These are phyloP conservation scores for Gopherus evgoodei DNA, from an alignment of 2,113 vertebrate species.

Conservation along the genomic window DNA sequence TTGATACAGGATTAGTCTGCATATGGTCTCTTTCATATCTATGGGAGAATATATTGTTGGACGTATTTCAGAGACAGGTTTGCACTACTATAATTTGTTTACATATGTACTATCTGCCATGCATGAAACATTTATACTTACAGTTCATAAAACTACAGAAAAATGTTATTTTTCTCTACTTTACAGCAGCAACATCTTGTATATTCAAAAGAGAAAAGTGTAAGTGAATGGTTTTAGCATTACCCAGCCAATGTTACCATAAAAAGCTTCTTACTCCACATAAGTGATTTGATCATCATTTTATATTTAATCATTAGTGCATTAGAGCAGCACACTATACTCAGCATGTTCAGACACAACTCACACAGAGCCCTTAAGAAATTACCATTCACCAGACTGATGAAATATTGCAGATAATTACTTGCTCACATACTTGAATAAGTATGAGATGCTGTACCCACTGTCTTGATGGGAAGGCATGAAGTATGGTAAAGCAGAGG, in stretches of 20 bases:
- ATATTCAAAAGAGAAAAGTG: neutral
- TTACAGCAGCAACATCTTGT: neutral
- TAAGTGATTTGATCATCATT: neutral
- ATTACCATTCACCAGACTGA: neutral
- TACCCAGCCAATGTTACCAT: neutral
- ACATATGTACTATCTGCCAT: constrained; percentile 35
- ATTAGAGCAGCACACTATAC: constrained; percentile 2
- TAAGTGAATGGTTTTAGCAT: neutral
- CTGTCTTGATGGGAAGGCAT: neutral
- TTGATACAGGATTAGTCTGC: constrained; percentile 52
- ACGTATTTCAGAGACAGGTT: neutral
- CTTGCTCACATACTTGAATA: too few species aligned
- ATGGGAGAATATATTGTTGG: neutral
- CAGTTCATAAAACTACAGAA: constrained; percentile 8
- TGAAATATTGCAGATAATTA: neutral
- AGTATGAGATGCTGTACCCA: neutral
- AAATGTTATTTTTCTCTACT: neutral
- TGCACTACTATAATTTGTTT: constrained; percentile 39
- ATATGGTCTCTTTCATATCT: constrained; percentile 54
- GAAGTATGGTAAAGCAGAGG: neutral
- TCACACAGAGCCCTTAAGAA: neutral
- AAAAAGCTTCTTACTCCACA: neutral
- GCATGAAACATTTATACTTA: neutral
- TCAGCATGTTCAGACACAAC: neutral
- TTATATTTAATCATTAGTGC: neutral